Percentiles rank a stretch among this genome's conserved stretches.
phyloP scores from a whole-genome alignment of 2,888 invertebrate species.

The Anorthoa munda region DNA sequence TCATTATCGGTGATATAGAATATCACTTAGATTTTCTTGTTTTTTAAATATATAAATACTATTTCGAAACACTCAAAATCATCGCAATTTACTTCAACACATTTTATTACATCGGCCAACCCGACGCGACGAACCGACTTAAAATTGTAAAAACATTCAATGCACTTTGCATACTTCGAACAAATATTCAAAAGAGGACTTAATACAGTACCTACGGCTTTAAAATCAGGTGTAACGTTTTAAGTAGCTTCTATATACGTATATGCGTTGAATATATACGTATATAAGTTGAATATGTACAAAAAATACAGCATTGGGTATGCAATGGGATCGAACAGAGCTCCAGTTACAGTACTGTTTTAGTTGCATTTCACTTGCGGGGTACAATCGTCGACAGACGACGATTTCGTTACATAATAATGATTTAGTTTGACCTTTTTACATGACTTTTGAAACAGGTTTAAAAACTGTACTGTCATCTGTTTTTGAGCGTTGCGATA shows the following conservation, averaged over 20 bases:
- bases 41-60: no score
- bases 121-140: conserved; percentile 16
- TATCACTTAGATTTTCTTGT: no score
- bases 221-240: conserved; percentile 56
- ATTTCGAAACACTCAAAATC: not conserved
- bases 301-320: conserved; percentile 62
- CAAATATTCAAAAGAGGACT: conserved; percentile 46
- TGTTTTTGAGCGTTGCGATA: no score
- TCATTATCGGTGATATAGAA: no score
- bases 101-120: not conserved
- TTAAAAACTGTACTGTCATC: not conserved
- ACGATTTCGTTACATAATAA: conserved; percentile 32
- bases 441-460: not conserved
- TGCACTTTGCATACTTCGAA: conserved; percentile 33
- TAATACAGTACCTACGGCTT: conserved; percentile 18
- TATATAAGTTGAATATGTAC: conserved; percentile 45
- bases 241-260: conserved; percentile 39
- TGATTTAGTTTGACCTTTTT: conserved; percentile 4
- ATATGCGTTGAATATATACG: conserved; percentile 44
- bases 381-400: conserved; percentile 63
- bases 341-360: conserved; percentile 73
- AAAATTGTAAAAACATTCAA: conserved; percentile 43
- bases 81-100: not conserved
- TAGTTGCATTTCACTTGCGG: conserved; percentile 66
- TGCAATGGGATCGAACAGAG: conserved; percentile 59